Evolutionary conservation across 1,140 invertebrate genomes (phyloP).

Genomic region (Heliconius congener): DNA sequence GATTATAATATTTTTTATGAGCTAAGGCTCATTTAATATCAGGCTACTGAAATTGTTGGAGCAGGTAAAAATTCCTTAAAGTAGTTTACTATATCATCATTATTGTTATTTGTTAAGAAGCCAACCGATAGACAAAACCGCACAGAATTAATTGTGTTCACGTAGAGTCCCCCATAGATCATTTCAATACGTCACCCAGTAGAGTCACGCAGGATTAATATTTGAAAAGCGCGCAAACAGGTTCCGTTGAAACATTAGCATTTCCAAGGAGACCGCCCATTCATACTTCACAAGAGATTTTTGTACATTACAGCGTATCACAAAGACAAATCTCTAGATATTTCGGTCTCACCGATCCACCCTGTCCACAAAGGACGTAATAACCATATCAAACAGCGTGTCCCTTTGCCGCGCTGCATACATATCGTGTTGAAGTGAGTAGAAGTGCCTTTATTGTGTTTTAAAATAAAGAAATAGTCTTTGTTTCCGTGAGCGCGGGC

Average conservation of each 20-base stretch:
- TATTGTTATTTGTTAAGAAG: constrained; percentile 28
- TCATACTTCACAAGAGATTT: constrained; percentile 48
- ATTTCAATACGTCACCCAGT: constrained; percentile 37
- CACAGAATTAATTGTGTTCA: constrained; percentile 38
- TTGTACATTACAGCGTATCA: constrained; percentile 76
- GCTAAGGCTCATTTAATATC: neutral
- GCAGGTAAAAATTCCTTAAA: neutral
- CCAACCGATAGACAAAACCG: constrained; percentile 35
- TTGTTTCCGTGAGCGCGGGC: constrained; percentile 66
- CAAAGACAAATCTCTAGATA: constrained; percentile 72
- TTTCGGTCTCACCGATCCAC: constrained; percentile 68
- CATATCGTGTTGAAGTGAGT: constrained; percentile 61
- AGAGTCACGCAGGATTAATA: constrained; percentile 47
- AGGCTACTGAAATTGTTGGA: neutral
- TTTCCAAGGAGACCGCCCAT: constrained; percentile 63
- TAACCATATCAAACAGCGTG: constrained; percentile 79
- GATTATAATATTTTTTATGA: neutral
- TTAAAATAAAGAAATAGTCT: constrained; percentile 74
- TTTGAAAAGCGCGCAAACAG: constrained; percentile 48
- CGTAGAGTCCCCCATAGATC: constrained; percentile 31
- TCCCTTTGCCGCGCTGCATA: constrained; percentile 75
- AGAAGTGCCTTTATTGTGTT: constrained; percentile 64
- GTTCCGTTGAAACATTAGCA: constrained; percentile 57
- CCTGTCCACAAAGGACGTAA: constrained; percentile 75
- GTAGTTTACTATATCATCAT: constrained; percentile 25